Evolutionary conservation across 2,113 vertebrate species (phyloP).

Genomic region (Romanogobio albipinnatus): DNA sequence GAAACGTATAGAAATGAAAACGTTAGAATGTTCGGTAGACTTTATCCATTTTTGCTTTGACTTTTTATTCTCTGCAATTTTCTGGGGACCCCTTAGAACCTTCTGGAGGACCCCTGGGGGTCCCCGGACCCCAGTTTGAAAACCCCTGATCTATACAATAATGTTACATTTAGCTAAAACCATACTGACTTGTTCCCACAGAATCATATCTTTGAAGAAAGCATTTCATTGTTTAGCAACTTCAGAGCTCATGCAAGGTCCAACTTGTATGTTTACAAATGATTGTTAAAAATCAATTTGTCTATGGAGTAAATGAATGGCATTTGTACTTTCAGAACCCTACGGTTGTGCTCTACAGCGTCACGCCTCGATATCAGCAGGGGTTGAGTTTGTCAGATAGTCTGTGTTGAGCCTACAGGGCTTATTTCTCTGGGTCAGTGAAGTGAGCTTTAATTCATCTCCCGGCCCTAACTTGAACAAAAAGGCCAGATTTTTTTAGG

Average conservation of each 20-base stretch:
- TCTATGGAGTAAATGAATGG: constrained; percentile 9
- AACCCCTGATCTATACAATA: too few species aligned
- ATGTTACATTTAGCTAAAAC: too few species aligned
- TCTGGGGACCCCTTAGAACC: too few species aligned
- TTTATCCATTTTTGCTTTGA: too few species aligned
- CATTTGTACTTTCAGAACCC: not conserved
- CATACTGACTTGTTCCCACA: not conserved
- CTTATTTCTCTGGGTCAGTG: constrained; percentile 15
- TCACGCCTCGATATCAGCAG: not conserved
- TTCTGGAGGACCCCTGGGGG: too few species aligned
- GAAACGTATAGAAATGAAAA: too few species aligned
- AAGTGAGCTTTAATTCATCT: constrained; percentile 13
- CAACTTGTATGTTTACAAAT: not conserved
- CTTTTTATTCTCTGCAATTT: too few species aligned
- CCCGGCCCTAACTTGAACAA: not conserved
- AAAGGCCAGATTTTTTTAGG: not conserved
- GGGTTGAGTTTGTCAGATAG: not conserved
- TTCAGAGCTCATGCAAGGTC: not conserved
- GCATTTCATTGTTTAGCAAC: not conserved
- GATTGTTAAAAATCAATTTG: constrained; percentile 1
- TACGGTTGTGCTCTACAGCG: not conserved
- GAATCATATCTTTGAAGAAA: too few species aligned
- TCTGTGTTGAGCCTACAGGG: not conserved
- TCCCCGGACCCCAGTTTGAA: too few species aligned
- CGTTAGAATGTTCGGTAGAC: too few species aligned